Evolutionary conservation across 1,140 invertebrate species (phyloP), one percentile per base, ranked within the genome.

Genomic region (Lucilia sericata): DNA sequence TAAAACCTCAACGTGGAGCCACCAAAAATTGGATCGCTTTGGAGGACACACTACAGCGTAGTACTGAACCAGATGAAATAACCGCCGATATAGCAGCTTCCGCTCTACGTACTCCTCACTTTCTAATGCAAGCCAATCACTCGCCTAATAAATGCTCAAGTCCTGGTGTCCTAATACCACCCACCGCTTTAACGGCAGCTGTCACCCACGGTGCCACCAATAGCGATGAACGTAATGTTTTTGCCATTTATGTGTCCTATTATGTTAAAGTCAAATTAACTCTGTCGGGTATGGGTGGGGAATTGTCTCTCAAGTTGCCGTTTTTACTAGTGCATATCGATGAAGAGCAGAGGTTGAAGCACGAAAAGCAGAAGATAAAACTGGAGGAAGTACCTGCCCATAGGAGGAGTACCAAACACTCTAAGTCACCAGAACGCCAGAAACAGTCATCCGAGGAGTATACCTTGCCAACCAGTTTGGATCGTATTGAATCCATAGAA

Each of bases 191-290:
- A 70, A 65, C 81, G 2, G 47, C 75, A 74, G 49, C 82, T 3
- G 34, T 13, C 19, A 49, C 49, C 1, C 49, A 55, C 17, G 25
- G 51, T 5, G 70, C 30, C 36, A 91, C 91, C 13, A 91, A 93
- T 0, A 70, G 19, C 10, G 94, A 96, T 82, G 95, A 96, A 83
- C 92, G 96, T 82, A 97, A 97, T 87, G 95, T 97, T 2, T 97
- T 97, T 87, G 96, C 96, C 81, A 97, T 97, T 85, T 97, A 97
- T 88, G 96, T 97, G 8, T 96, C 95, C 0, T 97, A 97, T 88
- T 97, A 97, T 86, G 96, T 97, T 0, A 97, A 97, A 93, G 95
- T 97, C 0, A 96, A 96, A 91, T 91, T 96, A 0, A 91, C 95
- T 5, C 92, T 96, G 2, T 95, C 95, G 65, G 93, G 95, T 2